These are phyloP conservation scores for Zingel zingel DNA, from an alignment of 2,113 vertebrate species.

Conservation along the genomic window DNA sequence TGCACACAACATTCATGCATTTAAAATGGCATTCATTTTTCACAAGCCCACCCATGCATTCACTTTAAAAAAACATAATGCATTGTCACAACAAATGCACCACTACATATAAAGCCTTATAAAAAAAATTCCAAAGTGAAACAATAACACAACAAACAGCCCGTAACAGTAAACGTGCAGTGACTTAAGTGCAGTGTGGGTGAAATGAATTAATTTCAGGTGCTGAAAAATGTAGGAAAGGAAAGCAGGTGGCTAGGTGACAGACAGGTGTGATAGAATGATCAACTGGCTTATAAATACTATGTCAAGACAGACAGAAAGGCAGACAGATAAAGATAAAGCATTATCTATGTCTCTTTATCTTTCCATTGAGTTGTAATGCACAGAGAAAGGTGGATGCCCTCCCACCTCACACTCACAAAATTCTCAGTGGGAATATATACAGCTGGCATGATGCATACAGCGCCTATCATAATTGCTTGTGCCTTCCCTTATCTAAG, in stretches of 20 bases:
- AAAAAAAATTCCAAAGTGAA: neutral
- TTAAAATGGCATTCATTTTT: conserved; percentile 53
- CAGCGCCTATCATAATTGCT: conserved; percentile 61
- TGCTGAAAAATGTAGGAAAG: conserved; percentile 1
- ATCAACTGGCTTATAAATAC: conserved; percentile 9
- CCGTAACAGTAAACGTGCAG: neutral
- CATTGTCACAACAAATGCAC: conserved; percentile 51
- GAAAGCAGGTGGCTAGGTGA: conserved; percentile 19
- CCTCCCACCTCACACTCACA: conserved; percentile 44
- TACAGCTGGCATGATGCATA: conserved; percentile 40
- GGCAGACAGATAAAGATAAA: conserved; percentile 20
- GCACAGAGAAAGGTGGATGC: conserved; percentile 44
- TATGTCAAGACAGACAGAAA: neutral
- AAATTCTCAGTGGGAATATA: conserved; percentile 46
- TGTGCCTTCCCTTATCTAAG: conserved; percentile 62
- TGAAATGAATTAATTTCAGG: conserved; percentile 19
- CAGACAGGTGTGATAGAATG: conserved; percentile 20
- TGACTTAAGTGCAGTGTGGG: conserved; percentile 16
- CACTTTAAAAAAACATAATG: conserved; percentile 17
- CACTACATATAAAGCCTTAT: conserved; percentile 3
- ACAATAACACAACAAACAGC: conserved; percentile 18
- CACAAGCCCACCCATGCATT: conserved; percentile 41
- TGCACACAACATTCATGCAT: conserved; percentile 37
- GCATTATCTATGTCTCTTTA: conserved; percentile 51
- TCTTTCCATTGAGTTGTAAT: conserved; percentile 58